phyloP scores from a whole-genome alignment of 23 tunicate genomes.

The Ascidia mentula region DNA sequence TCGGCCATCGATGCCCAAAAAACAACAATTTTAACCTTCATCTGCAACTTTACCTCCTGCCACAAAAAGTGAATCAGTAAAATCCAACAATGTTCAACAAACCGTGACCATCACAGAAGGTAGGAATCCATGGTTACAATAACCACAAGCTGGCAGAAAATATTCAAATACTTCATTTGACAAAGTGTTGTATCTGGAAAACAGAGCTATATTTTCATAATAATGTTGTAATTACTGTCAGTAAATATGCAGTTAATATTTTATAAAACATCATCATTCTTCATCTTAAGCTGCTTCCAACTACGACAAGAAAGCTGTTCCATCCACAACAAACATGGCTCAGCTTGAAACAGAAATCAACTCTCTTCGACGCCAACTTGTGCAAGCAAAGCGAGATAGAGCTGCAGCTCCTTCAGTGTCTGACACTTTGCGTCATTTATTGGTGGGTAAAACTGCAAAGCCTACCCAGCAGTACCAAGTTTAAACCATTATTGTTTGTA shows the following conservation, averaged over 20 bases:
- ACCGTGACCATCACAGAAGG: neutral
- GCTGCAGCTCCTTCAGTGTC: conserved; percentile 63
- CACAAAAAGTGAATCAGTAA: neutral
- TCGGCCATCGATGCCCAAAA: conserved; percentile 12
- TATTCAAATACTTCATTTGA: no score
- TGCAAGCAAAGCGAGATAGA: conserved; percentile 75
- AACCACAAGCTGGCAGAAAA: no score
- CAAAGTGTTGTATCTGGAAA: no score
- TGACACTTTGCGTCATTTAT: conserved; percentile 53
- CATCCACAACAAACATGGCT: conserved; percentile 45
- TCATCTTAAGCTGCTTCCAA: conserved; percentile 31
- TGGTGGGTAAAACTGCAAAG: no score
- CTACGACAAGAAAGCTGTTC: neutral
- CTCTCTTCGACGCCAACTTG: conserved; percentile 45
- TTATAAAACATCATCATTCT: no score
- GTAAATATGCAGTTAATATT: no score
- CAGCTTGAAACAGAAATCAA: conserved; percentile 58
- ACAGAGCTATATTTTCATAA: no score
- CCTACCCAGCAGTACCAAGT: no score
- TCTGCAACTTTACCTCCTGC: conserved; percentile 41
- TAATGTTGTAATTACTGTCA: no score
- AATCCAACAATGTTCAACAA: neutral
- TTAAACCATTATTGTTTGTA: neutral
- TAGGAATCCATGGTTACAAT: no score
- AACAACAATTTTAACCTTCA: conserved; percentile 32